Evolutionary conservation across 1,140 invertebrate species (phyloP), one percentile per base, ranked within the genome.

Genomic region (Zaprionus vittiger): DNA sequence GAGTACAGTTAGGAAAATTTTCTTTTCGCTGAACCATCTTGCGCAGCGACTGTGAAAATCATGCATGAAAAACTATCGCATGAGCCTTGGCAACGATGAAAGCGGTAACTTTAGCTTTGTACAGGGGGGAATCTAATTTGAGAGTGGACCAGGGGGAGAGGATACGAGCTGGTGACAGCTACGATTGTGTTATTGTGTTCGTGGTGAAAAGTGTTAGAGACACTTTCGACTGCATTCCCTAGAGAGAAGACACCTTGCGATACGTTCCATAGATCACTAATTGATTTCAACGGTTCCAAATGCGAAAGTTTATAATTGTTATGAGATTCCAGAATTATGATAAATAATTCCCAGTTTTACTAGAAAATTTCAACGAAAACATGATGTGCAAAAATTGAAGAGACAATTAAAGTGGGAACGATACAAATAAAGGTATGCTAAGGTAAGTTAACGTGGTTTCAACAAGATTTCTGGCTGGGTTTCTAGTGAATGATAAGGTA

Each of bases 1-100:
- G 73, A 70, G 49, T 73, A 70, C 83, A 72, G 85, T 80, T 84
- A 81, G 37, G 61, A 73, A 79, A 82, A 79, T 91, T 91, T 91
- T 91, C 82, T 91, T 91, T 91, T 91, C 90, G 78, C 76, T 79
- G 41, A 44, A 52, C 15, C 54, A 68, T 20, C 38, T 63, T 85
- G 82, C 79, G 49, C 81, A 84, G 49, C 60, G 65, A 84, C 82
- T 84, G 81, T 85, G 83, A 85, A 84, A 71, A 78, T 61, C 64
- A 78, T 74, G 66, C 78, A 73, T 70, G 69, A 63, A 47, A 71
- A 55, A 38, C 47, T 56, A 44, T 49, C 52, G 56, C 60, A 73
- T 54, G 59, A 22, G 65, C 49, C 80, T 74, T 12, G 38, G 57
- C 59, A 22, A 38, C 63, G 65, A 77, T 77, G 69, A 78, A 72